Evolutionary conservation across 2,113 vertebrate genomes (phyloP).

Genomic region (Proterorhinus semilunaris): DNA sequence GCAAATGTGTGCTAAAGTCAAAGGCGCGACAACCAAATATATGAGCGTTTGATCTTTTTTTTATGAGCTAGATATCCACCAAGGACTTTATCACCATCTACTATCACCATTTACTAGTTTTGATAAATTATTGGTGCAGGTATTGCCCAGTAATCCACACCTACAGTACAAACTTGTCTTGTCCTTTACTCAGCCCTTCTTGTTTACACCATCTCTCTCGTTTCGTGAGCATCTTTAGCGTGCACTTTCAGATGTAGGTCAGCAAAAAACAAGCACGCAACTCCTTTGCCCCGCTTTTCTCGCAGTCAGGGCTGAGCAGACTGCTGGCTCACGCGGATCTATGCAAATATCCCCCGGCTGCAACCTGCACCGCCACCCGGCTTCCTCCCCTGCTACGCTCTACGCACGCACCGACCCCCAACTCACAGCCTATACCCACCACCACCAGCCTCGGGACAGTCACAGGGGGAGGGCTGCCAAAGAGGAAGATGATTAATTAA

Average conservation of each 20-base stretch:
- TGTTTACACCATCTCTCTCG: constrained; percentile 1
- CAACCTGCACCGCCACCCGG: constrained; percentile 64
- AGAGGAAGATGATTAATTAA: constrained; percentile 78
- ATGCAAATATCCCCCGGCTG: constrained; percentile 71
- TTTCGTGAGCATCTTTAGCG: not conserved
- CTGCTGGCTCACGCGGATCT: constrained; percentile 62
- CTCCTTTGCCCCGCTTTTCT: constrained; percentile 44
- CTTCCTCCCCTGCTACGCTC: constrained; percentile 20
- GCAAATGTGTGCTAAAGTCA: no score
- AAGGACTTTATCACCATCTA: no score
- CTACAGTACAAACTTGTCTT: no score
- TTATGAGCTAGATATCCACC: no score
- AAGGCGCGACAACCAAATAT: no score
- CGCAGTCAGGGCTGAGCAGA: constrained; percentile 44
- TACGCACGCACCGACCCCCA: constrained; percentile 15
- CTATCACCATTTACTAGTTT: no score
- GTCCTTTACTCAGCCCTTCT: not conserved
- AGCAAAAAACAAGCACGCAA: constrained; percentile 37
- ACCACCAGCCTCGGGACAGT: constrained; percentile 63
- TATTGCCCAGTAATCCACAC: no score
- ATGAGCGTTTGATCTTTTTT: no score
- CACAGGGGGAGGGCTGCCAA: constrained; percentile 50
- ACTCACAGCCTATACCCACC: constrained; percentile 10
- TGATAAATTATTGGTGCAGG: no score
- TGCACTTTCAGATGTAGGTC: constrained; percentile 15